Conservation (phyloP, 2,888 invertebrate genomes). For the Luperina testacea region DNA sequence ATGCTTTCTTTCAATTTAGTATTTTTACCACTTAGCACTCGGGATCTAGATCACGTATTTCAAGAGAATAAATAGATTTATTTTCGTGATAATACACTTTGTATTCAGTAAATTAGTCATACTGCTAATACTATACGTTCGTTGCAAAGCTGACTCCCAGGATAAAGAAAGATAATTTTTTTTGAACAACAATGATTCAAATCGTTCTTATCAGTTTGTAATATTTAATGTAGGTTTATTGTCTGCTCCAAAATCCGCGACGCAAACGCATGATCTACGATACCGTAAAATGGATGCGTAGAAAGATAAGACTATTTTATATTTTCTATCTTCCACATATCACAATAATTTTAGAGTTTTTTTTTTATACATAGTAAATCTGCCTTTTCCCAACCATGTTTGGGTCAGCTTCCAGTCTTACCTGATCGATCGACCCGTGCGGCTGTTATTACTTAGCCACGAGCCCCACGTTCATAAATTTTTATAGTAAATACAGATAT, state of each 20-base stretch:
- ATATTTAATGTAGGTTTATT: slow-evolving; percentile 38
- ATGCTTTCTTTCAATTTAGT: background rate
- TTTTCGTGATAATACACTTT: background rate
- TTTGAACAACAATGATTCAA: slow-evolving; percentile 21
- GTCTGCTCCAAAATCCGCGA: slow-evolving; percentile 31
- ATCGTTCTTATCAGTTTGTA: slow-evolving; percentile 38
- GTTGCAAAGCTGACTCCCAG: background rate
- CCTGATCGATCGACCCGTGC: too few relatives aligned
- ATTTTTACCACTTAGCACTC: background rate
- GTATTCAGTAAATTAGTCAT: background rate
- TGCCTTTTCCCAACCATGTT: too few relatives aligned
- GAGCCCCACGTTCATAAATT: too few relatives aligned
- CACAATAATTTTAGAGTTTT: background rate
- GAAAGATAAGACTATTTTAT: slow-evolving; percentile 10
- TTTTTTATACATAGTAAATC: background rate
- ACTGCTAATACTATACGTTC: background rate
- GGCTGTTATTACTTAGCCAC: too few relatives aligned
- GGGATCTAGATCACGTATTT: background rate
- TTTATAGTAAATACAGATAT: too few relatives aligned
- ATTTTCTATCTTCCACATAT: background rate
- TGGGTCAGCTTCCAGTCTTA: too few relatives aligned
- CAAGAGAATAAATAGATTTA: too few relatives aligned
- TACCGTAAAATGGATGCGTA: slow-evolving; percentile 31
- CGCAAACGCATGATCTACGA: slow-evolving; percentile 17
- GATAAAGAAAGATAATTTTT: slow-evolving; percentile 30